Percentiles rank a stretch among this genome's conserved stretches.
Conservation (phyloP, 2,797 vertebrate genomes). For the Cyprinella venusta region DNA sequence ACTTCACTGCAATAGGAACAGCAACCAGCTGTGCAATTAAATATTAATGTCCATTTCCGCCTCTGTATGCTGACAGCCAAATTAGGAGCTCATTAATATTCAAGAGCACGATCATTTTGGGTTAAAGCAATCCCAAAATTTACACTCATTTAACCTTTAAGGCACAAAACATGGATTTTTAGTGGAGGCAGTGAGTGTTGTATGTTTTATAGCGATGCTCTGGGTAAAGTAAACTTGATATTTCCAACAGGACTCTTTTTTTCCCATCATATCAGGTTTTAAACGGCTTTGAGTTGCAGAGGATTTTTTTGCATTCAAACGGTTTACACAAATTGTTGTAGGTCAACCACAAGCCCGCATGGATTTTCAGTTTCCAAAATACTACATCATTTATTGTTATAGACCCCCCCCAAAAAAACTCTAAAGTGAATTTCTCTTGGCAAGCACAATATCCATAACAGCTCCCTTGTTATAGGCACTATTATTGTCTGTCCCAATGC, state of each 20-base stretch:
- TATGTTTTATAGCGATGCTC: not conserved
- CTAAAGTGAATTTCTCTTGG: constrained; percentile 15
- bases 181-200: not conserved
- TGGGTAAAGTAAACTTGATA: constrained; percentile 14
- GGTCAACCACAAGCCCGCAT: constrained; percentile 23
- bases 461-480: constrained; percentile 31
- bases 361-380: constrained; percentile 24
- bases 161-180: constrained; percentile 31
- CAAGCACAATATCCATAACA: constrained; percentile 34
- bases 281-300: not conserved
- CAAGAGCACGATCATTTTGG: constrained; percentile 50
- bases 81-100: constrained; percentile 62
- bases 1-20: constrained; percentile 31
- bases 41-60: constrained; percentile 56
- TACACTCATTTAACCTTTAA: constrained; percentile 48
- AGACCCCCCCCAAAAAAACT: not conserved
- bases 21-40: constrained; percentile 58
- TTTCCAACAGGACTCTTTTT: constrained; percentile 1
- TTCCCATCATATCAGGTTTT: not conserved
- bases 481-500: constrained; percentile 33
- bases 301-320: not conserved
- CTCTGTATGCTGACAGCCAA: constrained; percentile 51
- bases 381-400: constrained; percentile 8
- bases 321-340: not conserved
- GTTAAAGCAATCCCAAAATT: constrained; percentile 50